Base-by-base conservation (phyloP, 1,140 invertebrate genomes). In the Bombus breviceps region DNA sequence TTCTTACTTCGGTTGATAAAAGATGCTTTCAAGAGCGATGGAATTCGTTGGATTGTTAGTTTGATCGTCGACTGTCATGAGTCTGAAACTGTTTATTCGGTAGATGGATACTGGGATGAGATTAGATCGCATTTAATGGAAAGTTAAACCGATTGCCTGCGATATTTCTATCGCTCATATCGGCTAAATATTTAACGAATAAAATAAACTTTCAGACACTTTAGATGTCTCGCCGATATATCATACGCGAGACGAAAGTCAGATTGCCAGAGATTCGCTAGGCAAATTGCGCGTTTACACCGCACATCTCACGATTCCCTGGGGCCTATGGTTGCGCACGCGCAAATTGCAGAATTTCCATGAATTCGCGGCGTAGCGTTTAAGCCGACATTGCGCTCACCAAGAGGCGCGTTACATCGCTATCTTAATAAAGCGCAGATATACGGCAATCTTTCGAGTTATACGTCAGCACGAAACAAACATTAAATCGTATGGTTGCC, bases 361-460 rank as follows among this genome's bases (percentile, higher is more conserved):
- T 68, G n/a, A 62, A 43, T 64, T 81, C 47, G 71, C 41, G 41
- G 57, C 18, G 18, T 34, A 32, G 57, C 18, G 28, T 28, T 62
- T 68, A 77, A 76, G 43, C 72, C 34, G n/a, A 62, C 43, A 43
- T 34, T 32, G 34, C 57, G 28, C 43, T 77, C 57, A 47, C 41
- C 81, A 32, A 13, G 83, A 79, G 77, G 75, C 88, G 83, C 83
- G 87, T 92, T 90, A 83, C 89, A 92, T 90, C 89, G 91, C 90
- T 92, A 91, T 92, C 91, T 92, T 92, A 93, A 93, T 92, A 92
- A 92, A 92, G 77, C 90, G 89, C 83, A 83, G 89, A 91, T 89
- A 90, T 90, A 89, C 90, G 82, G 88, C 87, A 90, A 92, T 91
- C 89, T 86, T 85, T 83, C 87, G 82, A 89, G 87, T 86, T 92